Conservation (phyloP, 2,888 invertebrate genomes). For the Drosophila mettleri region DNA sequence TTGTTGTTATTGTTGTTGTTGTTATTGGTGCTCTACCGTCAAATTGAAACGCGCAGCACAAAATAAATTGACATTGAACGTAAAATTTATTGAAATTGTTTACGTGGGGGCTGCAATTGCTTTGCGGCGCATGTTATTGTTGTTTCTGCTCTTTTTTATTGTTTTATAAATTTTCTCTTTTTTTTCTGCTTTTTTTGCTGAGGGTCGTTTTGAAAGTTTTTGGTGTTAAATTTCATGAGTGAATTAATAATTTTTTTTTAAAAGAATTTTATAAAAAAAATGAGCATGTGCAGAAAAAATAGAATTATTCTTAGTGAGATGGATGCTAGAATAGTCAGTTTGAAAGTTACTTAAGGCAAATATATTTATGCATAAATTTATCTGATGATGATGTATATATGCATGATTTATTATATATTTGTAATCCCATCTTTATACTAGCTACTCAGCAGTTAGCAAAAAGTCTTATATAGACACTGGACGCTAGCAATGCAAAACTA, state of each 20-base stretch:
- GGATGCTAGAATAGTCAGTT: too few relatives aligned
- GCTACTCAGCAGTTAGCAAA: not conserved
- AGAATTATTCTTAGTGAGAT: too few relatives aligned
- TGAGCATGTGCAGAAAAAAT: not conserved
- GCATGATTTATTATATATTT: not conserved
- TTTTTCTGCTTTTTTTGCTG: conserved; percentile 7
- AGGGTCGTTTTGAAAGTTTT: conserved; percentile 34
- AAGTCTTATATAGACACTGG: not conserved
- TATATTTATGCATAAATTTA: too few relatives aligned
- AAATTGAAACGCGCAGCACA: conserved; percentile 72
- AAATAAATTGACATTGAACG: conserved; percentile 77
- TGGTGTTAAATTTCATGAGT: conserved; percentile 25
- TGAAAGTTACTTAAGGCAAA: too few relatives aligned
- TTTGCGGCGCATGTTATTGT: conserved; percentile 27
- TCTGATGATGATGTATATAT: too few relatives aligned
- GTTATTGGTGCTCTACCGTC: conserved; percentile 49
- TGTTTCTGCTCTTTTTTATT: conserved; percentile 17
- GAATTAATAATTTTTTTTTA: too few relatives aligned
- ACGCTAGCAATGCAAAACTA: not conserved
- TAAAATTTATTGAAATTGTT: conserved; percentile 77
- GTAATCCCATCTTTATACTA: too few relatives aligned
- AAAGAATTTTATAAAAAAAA: not conserved
- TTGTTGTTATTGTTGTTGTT: conserved; percentile 34
- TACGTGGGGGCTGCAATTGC: conserved; percentile 63
- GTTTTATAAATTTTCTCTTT: conserved; percentile 2